Percentiles rank a stretch among this genome's conserved stretches.
Evolutionary conservation across 2,888 invertebrate species (phyloP).

Genomic region (Sabatieria punctata): DNA sequence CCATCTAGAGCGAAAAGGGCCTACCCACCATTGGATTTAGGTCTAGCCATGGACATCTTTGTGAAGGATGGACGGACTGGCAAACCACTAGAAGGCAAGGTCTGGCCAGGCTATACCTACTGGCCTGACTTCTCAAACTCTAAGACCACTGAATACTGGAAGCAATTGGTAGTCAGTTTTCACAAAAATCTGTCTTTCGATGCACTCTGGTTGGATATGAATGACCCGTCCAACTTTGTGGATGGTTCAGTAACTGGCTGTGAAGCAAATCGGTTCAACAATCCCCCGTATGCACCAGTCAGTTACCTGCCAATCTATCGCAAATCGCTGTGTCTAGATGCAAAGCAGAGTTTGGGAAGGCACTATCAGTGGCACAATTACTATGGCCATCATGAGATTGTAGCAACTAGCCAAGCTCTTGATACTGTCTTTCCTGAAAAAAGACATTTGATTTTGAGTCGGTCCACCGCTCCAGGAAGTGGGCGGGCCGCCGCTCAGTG

Average conservation of each 20-base stretch:
- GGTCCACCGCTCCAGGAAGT: conserved; percentile 57
- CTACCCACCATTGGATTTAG: not conserved
- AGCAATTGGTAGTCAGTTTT: conserved; percentile 48
- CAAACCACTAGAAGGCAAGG: conserved; percentile 53
- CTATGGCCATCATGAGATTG: conserved; percentile 42
- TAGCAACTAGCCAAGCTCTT: conserved; percentile 18
- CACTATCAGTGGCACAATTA: conserved; percentile 33
- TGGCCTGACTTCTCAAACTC: conserved; percentile 69
- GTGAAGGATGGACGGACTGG: conserved; percentile 47
- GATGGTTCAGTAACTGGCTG: conserved; percentile 17
- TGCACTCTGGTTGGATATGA: conserved; percentile 74
- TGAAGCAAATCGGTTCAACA: conserved; percentile 18
- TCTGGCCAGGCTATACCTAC: conserved; percentile 31
- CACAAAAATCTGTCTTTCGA: conserved; percentile 46
- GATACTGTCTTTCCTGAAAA: not conserved
- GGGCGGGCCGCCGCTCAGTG: conserved; percentile 47
- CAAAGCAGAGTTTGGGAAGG: conserved; percentile 47
- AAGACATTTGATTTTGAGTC: conserved; percentile 45
- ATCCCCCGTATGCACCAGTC: conserved; percentile 24
- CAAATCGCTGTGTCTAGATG: conserved; percentile 64
- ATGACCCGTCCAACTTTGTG: conserved; percentile 62
- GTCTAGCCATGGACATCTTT: conserved; percentile 43
- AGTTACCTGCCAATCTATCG: conserved; percentile 30
- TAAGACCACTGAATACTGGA: conserved; percentile 51
- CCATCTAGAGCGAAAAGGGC: not conserved